Percentiles rank a stretch among this genome's conserved stretches.
These are phyloP conservation scores for Melolontha melolontha DNA, from an alignment of 2,888 invertebrate genomes.

Conservation along the genomic window DNA sequence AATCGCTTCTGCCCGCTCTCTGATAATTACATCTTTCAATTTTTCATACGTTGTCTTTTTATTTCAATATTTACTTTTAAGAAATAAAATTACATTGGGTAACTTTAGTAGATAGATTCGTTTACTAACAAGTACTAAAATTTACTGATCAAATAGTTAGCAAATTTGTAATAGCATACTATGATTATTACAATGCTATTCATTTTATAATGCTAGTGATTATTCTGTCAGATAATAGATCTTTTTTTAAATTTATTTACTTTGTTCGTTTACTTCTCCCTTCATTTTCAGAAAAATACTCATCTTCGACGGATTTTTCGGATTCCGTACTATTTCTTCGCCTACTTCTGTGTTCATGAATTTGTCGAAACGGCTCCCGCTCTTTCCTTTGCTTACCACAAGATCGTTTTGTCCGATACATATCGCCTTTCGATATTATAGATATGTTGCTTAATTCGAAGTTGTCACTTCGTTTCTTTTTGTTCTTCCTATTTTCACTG, in stretches of 20 bases:
- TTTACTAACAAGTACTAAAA: no score
- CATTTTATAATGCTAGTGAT: no score
- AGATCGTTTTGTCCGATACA: constrained; percentile 52
- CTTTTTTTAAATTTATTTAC: not conserved
- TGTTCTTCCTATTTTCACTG: constrained; percentile 71
- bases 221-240: no score
- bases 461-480: constrained; percentile 62
- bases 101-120: no score
- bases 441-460: constrained; percentile 67
- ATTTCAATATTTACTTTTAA: no score
- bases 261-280: constrained; percentile 32
- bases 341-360: constrained; percentile 56
- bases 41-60: no score
- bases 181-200: no score
- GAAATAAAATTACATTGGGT: no score
- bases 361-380: constrained; percentile 56
- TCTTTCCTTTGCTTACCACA: constrained; percentile 49
- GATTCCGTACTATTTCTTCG: constrained; percentile 54
- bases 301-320: constrained; percentile 43
- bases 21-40: no score
- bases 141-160: no score
- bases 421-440: constrained; percentile 67
- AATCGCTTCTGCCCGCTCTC: no score
- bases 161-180: no score
- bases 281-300: constrained; percentile 51